These are phyloP conservation scores for Laspeyria flexula DNA, from an alignment of 2,888 invertebrate genomes.

Conservation along the genomic window DNA sequence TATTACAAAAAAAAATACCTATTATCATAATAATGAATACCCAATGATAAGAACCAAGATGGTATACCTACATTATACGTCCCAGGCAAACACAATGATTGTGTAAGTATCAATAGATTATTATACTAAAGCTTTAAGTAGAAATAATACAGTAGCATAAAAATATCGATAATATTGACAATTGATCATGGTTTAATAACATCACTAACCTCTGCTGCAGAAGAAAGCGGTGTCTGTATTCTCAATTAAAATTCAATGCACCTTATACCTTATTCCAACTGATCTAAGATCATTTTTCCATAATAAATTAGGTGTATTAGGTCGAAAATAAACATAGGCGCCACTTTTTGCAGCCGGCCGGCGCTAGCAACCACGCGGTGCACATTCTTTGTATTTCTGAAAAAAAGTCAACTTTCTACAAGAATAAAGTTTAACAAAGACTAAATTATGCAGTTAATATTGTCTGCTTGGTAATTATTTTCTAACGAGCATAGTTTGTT, in stretches of 20 bases:
- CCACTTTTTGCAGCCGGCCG: conserved; percentile 56
- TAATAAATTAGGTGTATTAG: conserved; percentile 23
- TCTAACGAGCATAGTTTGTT: background rate
- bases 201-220: conserved; percentile 1
- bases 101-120: no score
- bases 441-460: conserved; percentile 3
- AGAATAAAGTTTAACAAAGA: conserved; percentile 23
- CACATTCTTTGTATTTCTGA: conserved; percentile 56
- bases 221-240: conserved; percentile 11
- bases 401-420: conserved; percentile 51
- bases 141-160: no score
- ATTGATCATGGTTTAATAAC: background rate
- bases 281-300: conserved; percentile 14
- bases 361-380: conserved; percentile 54
- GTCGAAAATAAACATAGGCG: conserved; percentile 43
- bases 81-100: no score
- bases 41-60: no score
- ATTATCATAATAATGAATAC: no score
- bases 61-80: no score
- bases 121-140: no score
- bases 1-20: no score
- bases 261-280: background rate
- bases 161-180: background rate
- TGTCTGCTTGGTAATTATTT: background rate
- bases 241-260: background rate